Evolutionary conservation across 1,140 invertebrate species (phyloP), one percentile per base, ranked within the genome.

Genomic region (Telenomus remus): DNA sequence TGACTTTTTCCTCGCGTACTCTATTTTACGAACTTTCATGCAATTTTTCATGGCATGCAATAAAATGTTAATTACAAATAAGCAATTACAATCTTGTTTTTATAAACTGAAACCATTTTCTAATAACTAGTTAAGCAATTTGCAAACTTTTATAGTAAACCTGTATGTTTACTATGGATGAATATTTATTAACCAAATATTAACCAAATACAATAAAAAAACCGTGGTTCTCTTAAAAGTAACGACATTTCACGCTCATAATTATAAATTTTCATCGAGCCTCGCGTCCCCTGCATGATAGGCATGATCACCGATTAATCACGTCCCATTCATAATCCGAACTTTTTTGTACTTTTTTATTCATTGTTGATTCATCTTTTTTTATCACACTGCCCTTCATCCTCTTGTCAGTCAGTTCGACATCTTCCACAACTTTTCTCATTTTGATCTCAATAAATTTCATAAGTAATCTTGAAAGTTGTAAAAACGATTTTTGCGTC

Each of bases 251-350:
- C 19, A 27, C 2, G 6, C n/a, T n/a, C n/a, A 27, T 3, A 57
- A 71, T 4, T 60, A 50, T 66, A n/a, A 7, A 66, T 59, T 48
- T 1, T 69, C 16, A 65, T 66, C 59, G 35, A 59, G 55, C 35
- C 49, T 65, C 70, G 55, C 70, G 43, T 76, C 56, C 61, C 15
- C 66, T 76, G 73, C 73, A 76, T 76, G 72, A 76, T 76, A 76
- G 66, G 73, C 73, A 76, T 75, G 72, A 34, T 53, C 64, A 68
- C 33, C 50, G 54, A 43, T 50, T 34, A 34, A 66, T 34, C 61
- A 57, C 50, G 16, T 33, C 44, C 34, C 19, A 2, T 4, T 56
- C 16, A 14, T 3, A 1, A 44, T 1, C n/a, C 11, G 34, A 55
- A 6, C 7, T 46, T 39, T 42, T 15, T 55, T 51, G 7, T 35